phyloP scores from a whole-genome alignment of 2,888 invertebrate species.

The Pristionchus arcanus region DNA sequence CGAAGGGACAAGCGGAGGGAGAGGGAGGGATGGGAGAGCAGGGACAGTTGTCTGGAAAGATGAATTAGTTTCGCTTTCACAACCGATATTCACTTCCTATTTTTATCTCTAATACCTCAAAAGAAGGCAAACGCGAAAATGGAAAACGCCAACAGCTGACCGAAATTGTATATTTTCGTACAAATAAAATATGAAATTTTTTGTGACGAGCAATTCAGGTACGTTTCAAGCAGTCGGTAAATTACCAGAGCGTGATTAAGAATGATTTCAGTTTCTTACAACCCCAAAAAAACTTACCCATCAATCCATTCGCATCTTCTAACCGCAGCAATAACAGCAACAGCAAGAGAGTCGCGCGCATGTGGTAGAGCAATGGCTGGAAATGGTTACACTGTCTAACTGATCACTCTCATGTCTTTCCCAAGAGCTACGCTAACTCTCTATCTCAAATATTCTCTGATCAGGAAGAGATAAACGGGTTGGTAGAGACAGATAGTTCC shows the following conservation, averaged over 20 bases:
- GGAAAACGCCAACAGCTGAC: too few species aligned
- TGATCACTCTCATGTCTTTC: too few species aligned
- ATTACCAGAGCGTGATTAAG: not conserved
- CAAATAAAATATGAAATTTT: not conserved
- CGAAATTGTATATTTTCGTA: too few species aligned
- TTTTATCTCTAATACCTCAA: not conserved
- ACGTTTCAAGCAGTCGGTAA: not conserved
- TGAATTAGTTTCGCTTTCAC: not conserved
- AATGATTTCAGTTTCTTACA: not conserved
- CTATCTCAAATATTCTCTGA: too few species aligned
- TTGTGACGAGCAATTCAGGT: not conserved
- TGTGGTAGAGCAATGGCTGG: not conserved
- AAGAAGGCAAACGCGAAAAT: not conserved
- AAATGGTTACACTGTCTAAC: not conserved
- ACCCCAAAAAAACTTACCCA: not conserved
- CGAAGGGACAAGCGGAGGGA: constrained; percentile 5
- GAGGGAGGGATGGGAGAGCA: not conserved
- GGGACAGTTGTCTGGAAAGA: constrained; percentile 9
- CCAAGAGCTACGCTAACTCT: too few species aligned
- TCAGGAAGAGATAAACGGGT: too few species aligned
- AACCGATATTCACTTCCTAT: not conserved
- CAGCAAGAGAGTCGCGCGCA: not conserved
- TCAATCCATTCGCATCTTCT: not conserved
- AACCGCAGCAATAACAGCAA: not conserved
- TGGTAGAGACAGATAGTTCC: too few species aligned